phyloP scores from a whole-genome alignment of 53 echinoderm and acorn worm species.

The Arbacia lixula region DNA sequence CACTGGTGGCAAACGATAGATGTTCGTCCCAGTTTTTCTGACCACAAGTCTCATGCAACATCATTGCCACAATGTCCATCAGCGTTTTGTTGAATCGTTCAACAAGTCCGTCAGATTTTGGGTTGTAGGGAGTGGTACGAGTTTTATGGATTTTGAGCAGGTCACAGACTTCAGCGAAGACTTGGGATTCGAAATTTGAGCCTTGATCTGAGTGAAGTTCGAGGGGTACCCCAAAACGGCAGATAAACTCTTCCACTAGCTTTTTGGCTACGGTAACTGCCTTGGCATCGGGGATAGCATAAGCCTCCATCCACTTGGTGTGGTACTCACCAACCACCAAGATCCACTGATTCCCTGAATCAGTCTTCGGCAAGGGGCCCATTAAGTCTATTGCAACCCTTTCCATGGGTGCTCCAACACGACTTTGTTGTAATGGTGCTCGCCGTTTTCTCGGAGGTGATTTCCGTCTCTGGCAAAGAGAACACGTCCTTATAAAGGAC shows the following conservation, averaged over 20 bases:
- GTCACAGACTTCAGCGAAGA: constrained; percentile 2
- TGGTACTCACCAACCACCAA: no score
- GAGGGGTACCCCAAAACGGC: constrained; percentile 11
- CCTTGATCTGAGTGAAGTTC: constrained; percentile 27
- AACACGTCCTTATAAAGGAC: neutral
- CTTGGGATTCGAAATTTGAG: no score
- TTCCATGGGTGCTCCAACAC: constrained; percentile 26
- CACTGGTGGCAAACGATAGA: constrained; percentile 54
- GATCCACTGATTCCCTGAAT: neutral
- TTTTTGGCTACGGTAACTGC: constrained; percentile 4
- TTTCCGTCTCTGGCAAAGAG: constrained; percentile 5
- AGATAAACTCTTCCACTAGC: constrained; percentile 9
- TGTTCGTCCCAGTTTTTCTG: constrained; percentile 56
- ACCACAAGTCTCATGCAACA: neutral
- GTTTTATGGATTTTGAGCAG: no score
- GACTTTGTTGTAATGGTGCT: neutral
- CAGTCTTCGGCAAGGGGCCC: constrained; percentile 24
- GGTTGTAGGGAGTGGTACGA: no score
- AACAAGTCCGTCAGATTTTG: no score
- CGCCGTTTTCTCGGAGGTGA: neutral
- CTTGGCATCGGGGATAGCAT: constrained; percentile 17
- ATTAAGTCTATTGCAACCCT: constrained; percentile 8
- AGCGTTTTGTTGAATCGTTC: constrained; percentile 16
- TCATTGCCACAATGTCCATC: neutral
- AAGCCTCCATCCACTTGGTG: no score